These are phyloP conservation scores for Thereuonema tuberculata DNA, from an alignment of 1,140 invertebrate species.

Conservation along the genomic window DNA sequence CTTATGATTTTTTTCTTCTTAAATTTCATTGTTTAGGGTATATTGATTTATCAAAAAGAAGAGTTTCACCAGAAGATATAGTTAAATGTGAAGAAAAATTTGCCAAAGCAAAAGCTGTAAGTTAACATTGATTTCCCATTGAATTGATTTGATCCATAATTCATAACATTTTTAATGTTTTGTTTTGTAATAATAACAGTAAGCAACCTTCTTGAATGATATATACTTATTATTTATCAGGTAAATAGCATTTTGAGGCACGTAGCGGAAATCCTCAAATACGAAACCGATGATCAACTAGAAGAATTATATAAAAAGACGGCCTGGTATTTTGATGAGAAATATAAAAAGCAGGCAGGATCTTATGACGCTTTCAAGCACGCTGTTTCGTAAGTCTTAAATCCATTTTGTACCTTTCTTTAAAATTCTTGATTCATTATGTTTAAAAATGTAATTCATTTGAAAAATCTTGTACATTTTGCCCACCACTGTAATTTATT, in stretches of 20 bases:
- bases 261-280: constrained; percentile 87
- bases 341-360: constrained; percentile 87
- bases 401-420: too few relatives aligned
- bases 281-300: constrained; percentile 77
- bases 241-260: constrained; percentile 91
- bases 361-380: constrained; percentile 98
- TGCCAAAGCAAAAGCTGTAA: constrained; percentile 93
- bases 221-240: constrained; percentile 15
- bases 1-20: constrained; percentile 6
- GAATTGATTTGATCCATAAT: neutral
- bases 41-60: constrained; percentile 97
- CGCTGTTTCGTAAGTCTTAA: constrained; percentile 86
- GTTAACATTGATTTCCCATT: neutral
- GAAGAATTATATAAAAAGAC: constrained; percentile 94
- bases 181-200: too few relatives aligned
- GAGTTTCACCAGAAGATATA: constrained; percentile 95
- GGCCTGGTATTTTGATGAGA: constrained; percentile 98
- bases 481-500: too few relatives aligned
- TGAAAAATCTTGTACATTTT: too few relatives aligned
- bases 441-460: too few relatives aligned
- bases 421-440: too few relatives aligned
- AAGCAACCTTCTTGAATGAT: neutral
- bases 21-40: constrained; percentile 68
- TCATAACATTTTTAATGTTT: too few relatives aligned
- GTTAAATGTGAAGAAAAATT: constrained; percentile 97